A percentile compares a stretch with the other conserved stretches of the same genome.
Evolutionary conservation across 2,113 vertebrate species (phyloP).

Genomic region (Abramis brama): DNA sequence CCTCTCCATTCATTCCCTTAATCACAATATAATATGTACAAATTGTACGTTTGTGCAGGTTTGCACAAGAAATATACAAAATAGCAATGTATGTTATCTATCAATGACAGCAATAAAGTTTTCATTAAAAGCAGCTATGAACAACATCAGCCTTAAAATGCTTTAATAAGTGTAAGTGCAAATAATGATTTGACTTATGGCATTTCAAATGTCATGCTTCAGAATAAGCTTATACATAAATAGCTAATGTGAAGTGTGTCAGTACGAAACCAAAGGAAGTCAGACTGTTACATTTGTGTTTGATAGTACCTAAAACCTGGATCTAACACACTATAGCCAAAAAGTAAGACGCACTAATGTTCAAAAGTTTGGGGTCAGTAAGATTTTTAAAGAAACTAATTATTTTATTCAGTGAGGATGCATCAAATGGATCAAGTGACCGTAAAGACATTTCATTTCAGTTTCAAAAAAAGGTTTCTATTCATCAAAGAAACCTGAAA

Average conservation of each 20-base stretch:
- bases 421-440: neutral
- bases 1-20: constrained; percentile 17
- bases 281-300: constrained; percentile 22
- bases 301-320: neutral
- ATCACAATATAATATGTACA: constrained; percentile 42
- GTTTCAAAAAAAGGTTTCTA: too few species aligned
- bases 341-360: neutral
- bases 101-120: constrained; percentile 39
- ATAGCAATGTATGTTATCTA: constrained; percentile 45
- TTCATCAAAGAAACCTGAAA: neutral
- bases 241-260: neutral
- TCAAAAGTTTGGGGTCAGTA: neutral
- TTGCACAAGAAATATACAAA: constrained; percentile 44
- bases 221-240: neutral
- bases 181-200: neutral
- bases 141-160: constrained; percentile 20
- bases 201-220: neutral
- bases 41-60: constrained; percentile 36
- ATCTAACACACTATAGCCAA: neutral
- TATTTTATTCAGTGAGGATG: neutral
- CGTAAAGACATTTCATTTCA: neutral
- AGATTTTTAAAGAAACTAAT: neutral
- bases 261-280: constrained; percentile 40
- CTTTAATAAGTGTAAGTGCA: constrained; percentile 11
- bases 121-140: constrained; percentile 12